Base-by-base conservation (phyloP, 2,113 vertebrate species). In the Anas platyrhynchos region DNA sequence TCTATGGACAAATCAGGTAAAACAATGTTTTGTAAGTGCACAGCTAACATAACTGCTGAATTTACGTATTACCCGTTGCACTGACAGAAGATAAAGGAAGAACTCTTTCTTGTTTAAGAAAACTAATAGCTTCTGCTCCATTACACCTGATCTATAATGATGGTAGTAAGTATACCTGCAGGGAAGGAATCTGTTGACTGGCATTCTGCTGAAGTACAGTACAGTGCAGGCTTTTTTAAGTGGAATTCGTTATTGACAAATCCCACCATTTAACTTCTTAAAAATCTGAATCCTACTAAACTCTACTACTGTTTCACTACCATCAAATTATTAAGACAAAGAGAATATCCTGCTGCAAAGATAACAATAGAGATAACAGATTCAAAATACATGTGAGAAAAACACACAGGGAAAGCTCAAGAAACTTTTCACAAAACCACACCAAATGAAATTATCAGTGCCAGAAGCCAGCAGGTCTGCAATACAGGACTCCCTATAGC, bases 121-220 rank as follows among this genome's bases (percentile, higher is more conserved):
- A 97, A 97, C 96, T 96, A 97, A 98, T 94, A 97, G 96, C 96
- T 98, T 98, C 98, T 98, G 98, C 98, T 97, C 98, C 98, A 98
- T 98, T 98, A 97, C 98, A 97, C 94, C 97, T 97, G 93, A 98
- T 98, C 96, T 97, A 86, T 97, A 98, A 98, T 98, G 96, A 98
- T 56, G 95, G 96, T 66, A 96, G 96, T 92, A 92, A 96, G 93
- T 82, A 32, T 77, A 96, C 97, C 98, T 93, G 97, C 97, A 94
- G 98, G 94, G 98, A 97, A 97, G 94, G 96, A 96, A 94, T 97
- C 96, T 96, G 88, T 97, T 96, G 96, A 97, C 98, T 98, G 97
- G 95, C 96, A 94, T 97, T 97, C 81, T 95, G 85, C 88, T 97
- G 71, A 90, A 93, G 78, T 90, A 96, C 82, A 88, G 90, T 72